Base-by-base conservation (phyloP, 92 coral and sea anemone species). In the Palythoa caribaeorum region DNA sequence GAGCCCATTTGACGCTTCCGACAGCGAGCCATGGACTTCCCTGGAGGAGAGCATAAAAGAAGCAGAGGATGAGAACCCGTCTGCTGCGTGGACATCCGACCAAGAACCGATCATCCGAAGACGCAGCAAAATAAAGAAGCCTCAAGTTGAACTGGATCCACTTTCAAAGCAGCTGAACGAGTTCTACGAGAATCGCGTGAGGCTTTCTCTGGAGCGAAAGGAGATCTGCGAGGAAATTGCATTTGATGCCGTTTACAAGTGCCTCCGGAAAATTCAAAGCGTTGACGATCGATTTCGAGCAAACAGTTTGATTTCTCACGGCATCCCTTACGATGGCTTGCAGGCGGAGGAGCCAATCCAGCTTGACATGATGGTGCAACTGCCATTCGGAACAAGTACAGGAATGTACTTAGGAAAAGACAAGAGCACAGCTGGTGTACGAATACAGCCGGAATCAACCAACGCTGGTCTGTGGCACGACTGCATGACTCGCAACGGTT, bases 211-310 rank as follows among this genome's bases (percentile, higher is more conserved):
- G 65, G 99, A 97, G 73, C 94, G 99, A 36, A 97, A 97, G 86
- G 99, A 92, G 89, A 97, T 97, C 88, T 97, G 99, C 85, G 98
- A 97, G 85, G 98, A 97, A 84, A 96, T 97, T 38, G 99, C 99
- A 19, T 96, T 92, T 96, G 92, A 92, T 74, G 92, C 98, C 1
- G 94, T 94, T 66, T 92, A 94, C 54, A 97, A 95, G 77, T 92
- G 98, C 87, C 85, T 97, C 70, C 93, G 98, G 15, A 97, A 97
- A 88, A 97, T 97, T 40, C 96, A 97, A 86, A 94, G 96, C 62
- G 99, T 96, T 5, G 99, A 97, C 76, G 94, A 85, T 63, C 93
- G 99, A 88, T 97, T 97, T 83, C 96, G 99, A 38, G 98, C 96
- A 3, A 95, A 96, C 85, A 97, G 99, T 84, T 76, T 95, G 55